These are phyloP conservation scores for Morone saxatilis DNA, from an alignment of 2,113 vertebrate genomes.

Conservation along the genomic window DNA sequence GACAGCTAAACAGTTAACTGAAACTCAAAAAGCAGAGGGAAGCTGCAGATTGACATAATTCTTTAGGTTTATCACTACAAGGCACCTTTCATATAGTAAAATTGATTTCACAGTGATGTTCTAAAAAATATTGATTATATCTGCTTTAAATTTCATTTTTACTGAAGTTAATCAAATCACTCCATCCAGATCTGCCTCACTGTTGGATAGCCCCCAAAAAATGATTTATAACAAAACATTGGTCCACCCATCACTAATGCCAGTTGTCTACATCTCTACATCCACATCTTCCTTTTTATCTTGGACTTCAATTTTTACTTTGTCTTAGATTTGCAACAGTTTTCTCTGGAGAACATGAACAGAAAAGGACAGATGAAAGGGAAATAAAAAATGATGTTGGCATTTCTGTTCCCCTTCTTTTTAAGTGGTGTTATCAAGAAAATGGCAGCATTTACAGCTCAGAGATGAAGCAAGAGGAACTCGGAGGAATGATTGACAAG, in stretches of 20 bases:
- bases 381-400: constrained; percentile 48
- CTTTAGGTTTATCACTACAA: no score
- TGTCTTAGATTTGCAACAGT: not conserved
- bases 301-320: not conserved
- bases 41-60: not conserved
- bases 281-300: not conserved
- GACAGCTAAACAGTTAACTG: not conserved
- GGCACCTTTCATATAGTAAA: no score
- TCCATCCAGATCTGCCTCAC: no score
- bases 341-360: constrained; percentile 3
- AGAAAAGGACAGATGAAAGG: constrained; percentile 27
- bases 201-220: no score
- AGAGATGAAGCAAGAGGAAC: constrained; percentile 30
- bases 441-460: constrained; percentile 56
- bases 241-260: not conserved
- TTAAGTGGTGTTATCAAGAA: constrained; percentile 64
- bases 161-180: not conserved
- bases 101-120: no score
- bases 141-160: not conserved
- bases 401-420: constrained; percentile 55
- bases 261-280: not conserved
- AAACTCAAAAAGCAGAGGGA: not conserved
- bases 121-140: no score
- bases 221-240: not conserved
- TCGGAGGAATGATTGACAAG: constrained; percentile 47